Percentiles rank a stretch among this genome's conserved stretches.
Conservation (phyloP, 2,888 invertebrate genomes). For the Adineta ricciae region DNA sequence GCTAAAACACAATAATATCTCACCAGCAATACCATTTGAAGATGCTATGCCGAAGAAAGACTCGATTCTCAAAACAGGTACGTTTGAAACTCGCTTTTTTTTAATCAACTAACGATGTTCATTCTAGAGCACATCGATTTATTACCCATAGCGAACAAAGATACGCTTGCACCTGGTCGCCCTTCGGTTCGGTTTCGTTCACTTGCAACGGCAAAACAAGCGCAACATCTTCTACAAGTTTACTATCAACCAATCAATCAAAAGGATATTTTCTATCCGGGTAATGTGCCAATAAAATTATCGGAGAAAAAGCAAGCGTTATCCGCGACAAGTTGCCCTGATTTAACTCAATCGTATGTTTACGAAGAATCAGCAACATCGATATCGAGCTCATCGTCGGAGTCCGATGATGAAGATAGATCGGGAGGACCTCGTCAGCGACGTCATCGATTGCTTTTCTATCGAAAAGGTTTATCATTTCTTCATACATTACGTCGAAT, state of each 20-base stretch:
- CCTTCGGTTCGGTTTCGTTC: not conserved
- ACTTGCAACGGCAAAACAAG: not conserved
- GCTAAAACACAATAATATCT: not conserved
- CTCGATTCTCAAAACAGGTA: not conserved
- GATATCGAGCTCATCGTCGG: not conserved
- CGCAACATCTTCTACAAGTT: not conserved
- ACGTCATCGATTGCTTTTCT: not conserved
- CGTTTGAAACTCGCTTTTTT: not conserved
- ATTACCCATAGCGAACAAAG: not conserved
- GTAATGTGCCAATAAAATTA: constrained; percentile 36
- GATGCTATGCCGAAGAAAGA: not conserved
- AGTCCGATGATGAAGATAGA: constrained; percentile 36
- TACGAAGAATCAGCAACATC: not conserved
- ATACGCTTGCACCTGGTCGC: not conserved
- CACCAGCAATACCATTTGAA: not conserved
- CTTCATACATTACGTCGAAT: not conserved
- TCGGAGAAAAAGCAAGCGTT: constrained; percentile 36
- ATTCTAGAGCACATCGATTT: not conserved
- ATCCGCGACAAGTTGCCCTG: constrained; percentile 75
- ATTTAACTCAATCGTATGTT: constrained; percentile 51
- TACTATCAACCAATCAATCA: constrained; percentile 40
- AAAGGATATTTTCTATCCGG: constrained; percentile 47
- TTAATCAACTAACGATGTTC: too few relatives aligned
- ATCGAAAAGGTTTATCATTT: constrained; percentile 18
- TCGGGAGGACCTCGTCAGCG: constrained; percentile 31